A percentile compares a stretch with the other conserved stretches of the same genome.
Evolutionary conservation across 2,113 vertebrate species (phyloP).

Genomic region (Balaeniceps rex): DNA sequence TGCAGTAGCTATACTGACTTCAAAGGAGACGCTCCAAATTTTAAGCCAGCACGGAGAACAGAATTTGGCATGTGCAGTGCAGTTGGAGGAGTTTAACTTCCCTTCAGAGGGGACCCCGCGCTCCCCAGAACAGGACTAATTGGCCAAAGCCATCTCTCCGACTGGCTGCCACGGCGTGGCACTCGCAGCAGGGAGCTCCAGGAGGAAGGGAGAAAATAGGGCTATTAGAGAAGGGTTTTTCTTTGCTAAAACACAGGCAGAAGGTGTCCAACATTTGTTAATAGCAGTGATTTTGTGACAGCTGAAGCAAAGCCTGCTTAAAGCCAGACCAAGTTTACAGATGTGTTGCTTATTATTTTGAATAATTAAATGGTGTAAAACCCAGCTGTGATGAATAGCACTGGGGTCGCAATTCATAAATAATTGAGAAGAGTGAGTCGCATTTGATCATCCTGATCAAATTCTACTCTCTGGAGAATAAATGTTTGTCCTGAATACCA

Average conservation of each 20-base stretch:
- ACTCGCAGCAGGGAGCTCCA: background rate
- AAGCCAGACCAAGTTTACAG: slow-evolving; percentile 75
- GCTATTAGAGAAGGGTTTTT: slow-evolving; percentile 30
- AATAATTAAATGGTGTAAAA: slow-evolving; percentile 85
- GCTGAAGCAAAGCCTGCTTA: slow-evolving; percentile 71
- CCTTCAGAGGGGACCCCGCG: background rate
- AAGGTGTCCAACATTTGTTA: slow-evolving; percentile 65
- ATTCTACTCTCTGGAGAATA: slow-evolving; percentile 77
- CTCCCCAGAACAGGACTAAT: background rate
- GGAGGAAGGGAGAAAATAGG: background rate
- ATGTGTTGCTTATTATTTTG: slow-evolving; percentile 79
- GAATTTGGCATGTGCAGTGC: background rate
- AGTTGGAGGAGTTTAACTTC: background rate
- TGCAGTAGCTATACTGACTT: background rate
- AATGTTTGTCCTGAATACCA: slow-evolving; percentile 81
- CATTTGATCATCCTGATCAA: slow-evolving; percentile 89
- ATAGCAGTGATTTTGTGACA: slow-evolving; percentile 60
- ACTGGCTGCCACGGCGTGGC: background rate
- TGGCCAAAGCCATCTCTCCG: background rate
- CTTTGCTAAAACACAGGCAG: slow-evolving; percentile 5
- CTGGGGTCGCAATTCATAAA: slow-evolving; percentile 76
- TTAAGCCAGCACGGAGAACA: background rate
- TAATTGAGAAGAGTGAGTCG: slow-evolving; percentile 77
- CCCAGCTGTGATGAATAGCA: slow-evolving; percentile 82
- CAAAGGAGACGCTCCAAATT: background rate